Base-by-base conservation (phyloP, 2,113 vertebrate species). In the Macquaria ambigua region DNA sequence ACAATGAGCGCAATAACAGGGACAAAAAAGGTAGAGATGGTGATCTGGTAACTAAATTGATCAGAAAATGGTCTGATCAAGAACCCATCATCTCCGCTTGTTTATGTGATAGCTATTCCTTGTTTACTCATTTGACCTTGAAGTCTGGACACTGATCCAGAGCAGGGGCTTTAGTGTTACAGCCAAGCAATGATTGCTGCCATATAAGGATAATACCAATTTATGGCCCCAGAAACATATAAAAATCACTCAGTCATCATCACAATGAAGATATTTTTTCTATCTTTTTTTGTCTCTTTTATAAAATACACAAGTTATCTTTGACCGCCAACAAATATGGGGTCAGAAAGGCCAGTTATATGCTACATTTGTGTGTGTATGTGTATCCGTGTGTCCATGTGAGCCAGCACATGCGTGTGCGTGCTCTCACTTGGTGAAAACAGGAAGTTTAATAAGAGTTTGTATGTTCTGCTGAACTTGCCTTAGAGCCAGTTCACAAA, bases 371-470 rank as follows among this genome's bases (percentile, higher is more conserved):
- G 3, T 77, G 46, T 50, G 59, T 55, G 52, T 34, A 10, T 52
- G 39, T 56, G 75, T 48, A 63, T 77, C 23, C n/a, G 67, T 61
- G 72, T 67, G 62, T 59, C 23, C n/a, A 62, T 61, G 72, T 67
- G 62, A 55, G 31, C 37, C 50, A 37, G 70, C 78, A 82, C 81
- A 94, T 94, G 95, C 52, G 62, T 81, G 75, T 80, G 82, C 20
- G 41, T 81, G 86, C 71, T 85, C 79, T 88, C 62, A 12, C 77
- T 87, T 3, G 76, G 76, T 87, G 79, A 93, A 93, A 94, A 93
- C 93, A 94, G 92, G 91, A 95, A 93, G 93, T 95, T 94, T 95
- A 93, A 95, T 95, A 94, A 91, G 84, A 93, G 84, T 80, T 83
- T 90, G 90, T 92, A 89, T 93, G 87, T 91, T 93, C 80, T 89